phyloP scores from a whole-genome alignment of 2,797 vertebrate genomes.

The Dryobates pubescens region DNA sequence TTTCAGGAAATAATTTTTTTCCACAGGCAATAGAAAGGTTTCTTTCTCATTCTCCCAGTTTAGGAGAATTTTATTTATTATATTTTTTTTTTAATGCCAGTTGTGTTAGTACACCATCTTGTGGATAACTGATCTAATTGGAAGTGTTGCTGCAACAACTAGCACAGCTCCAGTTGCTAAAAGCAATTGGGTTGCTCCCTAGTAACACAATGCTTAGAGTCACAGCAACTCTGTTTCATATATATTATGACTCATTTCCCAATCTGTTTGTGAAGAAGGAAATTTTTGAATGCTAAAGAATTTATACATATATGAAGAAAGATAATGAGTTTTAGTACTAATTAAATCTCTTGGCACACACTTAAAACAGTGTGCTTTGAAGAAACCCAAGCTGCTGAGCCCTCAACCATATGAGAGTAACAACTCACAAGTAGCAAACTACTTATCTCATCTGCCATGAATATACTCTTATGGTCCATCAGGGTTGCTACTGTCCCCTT shows the following conservation, averaged over 20 bases:
- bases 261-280: background rate
- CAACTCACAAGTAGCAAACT: background rate
- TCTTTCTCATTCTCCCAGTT: background rate
- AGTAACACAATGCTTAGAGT: background rate
- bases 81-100: background rate
- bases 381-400: background rate
- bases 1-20: constrained; percentile 37
- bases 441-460: background rate
- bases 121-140: constrained; percentile 55
- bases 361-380: background rate
- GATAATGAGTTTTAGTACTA: background rate
- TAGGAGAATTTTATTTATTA: background rate
- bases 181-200: background rate
- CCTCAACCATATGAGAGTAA: background rate
- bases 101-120: constrained; percentile 74
- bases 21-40: background rate
- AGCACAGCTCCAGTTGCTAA: background rate
- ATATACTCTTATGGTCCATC: background rate
- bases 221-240: background rate
- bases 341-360: background rate
- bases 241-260: background rate
- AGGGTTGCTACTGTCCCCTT: background rate
- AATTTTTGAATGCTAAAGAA: background rate
- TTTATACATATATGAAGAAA: background rate
- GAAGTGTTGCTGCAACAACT: background rate